A percentile compares a stretch with the other conserved stretches of the same genome.
Evolutionary conservation across 2,113 vertebrate genomes (phyloP).

Genomic region (Condylura cristata): DNA sequence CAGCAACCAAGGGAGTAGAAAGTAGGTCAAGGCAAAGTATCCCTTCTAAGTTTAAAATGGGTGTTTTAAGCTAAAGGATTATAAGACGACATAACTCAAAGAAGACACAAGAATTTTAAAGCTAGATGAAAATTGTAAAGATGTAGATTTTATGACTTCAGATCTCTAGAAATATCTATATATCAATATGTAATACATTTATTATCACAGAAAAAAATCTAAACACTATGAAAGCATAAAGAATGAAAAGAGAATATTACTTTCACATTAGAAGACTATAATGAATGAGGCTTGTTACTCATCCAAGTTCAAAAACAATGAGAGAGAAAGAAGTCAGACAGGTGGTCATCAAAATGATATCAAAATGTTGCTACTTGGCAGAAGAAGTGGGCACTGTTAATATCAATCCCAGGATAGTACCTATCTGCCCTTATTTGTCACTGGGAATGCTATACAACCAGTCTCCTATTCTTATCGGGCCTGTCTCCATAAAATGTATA

Average conservation of each 20-base stretch:
- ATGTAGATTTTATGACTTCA: not conserved
- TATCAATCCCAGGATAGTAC: not conserved
- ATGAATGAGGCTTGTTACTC: not conserved
- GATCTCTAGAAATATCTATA: not conserved
- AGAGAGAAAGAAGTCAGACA: not conserved
- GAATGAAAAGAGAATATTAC: not conserved
- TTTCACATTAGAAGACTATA: not conserved
- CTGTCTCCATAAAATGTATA: not conserved
- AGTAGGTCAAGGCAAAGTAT: not conserved
- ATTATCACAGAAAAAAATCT: not conserved
- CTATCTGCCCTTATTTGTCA: not conserved
- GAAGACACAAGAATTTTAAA: not conserved
- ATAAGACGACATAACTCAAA: not conserved
- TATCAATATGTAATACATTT: not conserved
- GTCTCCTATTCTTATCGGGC: not conserved
- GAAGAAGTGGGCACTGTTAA: not conserved
- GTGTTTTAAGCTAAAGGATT: not conserved
- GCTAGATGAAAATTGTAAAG: not conserved
- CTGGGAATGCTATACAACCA: not conserved
- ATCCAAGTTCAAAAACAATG: not conserved
- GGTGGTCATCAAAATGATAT: not conserved
- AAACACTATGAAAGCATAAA: not conserved
- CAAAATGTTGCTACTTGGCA: not conserved
- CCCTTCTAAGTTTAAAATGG: not conserved
- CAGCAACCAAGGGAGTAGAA: not conserved